Evolutionary conservation across 2,888 invertebrate species (phyloP).

Genomic region (Bugula neritina): DNA sequence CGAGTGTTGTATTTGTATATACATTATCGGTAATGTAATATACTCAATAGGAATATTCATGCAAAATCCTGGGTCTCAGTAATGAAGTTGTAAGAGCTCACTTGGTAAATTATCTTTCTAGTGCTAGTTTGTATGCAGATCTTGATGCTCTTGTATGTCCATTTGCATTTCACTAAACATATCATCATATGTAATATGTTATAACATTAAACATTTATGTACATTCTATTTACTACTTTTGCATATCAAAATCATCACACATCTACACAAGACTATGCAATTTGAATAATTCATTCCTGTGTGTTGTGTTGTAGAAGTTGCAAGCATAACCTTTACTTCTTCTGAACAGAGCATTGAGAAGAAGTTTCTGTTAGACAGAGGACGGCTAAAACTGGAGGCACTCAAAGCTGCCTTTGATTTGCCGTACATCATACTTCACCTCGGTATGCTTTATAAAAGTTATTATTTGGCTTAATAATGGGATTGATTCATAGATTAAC

Average conservation of each 20-base stretch:
- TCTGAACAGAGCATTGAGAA: conserved; percentile 35
- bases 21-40: too few species aligned
- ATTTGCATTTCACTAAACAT: neutral
- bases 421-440: conserved; percentile 39
- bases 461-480: too few species aligned
- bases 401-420: conserved; percentile 42
- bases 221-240: conserved; percentile 18
- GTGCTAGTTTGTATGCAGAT: conserved; percentile 19
- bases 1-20: too few species aligned
- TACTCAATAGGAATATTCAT: too few species aligned
- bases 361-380: conserved; percentile 44
- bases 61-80: too few species aligned
- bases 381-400: conserved; percentile 41
- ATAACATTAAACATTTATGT: conserved; percentile 17
- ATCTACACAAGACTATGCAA: neutral
- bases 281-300: neutral
- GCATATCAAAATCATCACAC: conserved; percentile 23
- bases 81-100: too few species aligned
- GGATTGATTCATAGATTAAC: too few species aligned
- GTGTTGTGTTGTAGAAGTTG: conserved; percentile 28
- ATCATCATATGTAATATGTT: neutral
- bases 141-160: neutral
- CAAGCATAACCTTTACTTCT: conserved; percentile 35
- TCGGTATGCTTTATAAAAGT: conserved; percentile 39
- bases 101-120: too few species aligned